Conservation (phyloP, 2,797 vertebrate species). For the Amniataba percoides region DNA sequence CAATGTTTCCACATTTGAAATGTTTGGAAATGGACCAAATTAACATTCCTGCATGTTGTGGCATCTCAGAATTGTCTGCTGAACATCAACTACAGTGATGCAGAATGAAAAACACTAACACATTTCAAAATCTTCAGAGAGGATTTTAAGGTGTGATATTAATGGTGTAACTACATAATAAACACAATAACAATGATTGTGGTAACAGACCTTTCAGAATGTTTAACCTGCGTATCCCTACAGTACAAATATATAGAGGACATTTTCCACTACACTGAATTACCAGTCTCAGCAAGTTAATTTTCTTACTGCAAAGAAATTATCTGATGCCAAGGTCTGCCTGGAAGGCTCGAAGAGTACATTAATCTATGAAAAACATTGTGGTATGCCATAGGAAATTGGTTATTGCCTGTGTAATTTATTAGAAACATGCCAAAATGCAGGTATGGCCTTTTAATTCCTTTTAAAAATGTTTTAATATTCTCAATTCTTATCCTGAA, state of each 20-base stretch:
- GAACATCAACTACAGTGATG: background rate
- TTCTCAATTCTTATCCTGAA: background rate
- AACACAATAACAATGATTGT: background rate
- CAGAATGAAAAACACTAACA: background rate
- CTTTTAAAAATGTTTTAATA: background rate
- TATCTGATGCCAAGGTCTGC: constrained; percentile 16
- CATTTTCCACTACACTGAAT: constrained; percentile 2
- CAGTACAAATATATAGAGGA: background rate
- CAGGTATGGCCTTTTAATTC: background rate
- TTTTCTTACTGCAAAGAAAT: constrained; percentile 15
- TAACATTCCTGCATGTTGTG: background rate
- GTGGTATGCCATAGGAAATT: constrained; percentile 9
- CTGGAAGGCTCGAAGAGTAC: constrained; percentile 9
- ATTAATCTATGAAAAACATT: constrained; percentile 17
- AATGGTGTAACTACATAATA: background rate
- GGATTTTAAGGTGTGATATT: background rate
- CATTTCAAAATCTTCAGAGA: background rate
- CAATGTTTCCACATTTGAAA: constrained; percentile 9
- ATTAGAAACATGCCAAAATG: constrained; percentile 21
- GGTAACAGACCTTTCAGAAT: background rate
- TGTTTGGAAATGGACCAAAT: constrained; percentile 8
- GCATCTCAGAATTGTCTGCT: background rate
- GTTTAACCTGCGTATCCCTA: background rate
- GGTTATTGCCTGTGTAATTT: constrained; percentile 14
- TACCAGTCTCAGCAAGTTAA: constrained; percentile 2